Base-by-base conservation (phyloP, 2,888 invertebrate genomes). In the Dusona sp. region DNA sequence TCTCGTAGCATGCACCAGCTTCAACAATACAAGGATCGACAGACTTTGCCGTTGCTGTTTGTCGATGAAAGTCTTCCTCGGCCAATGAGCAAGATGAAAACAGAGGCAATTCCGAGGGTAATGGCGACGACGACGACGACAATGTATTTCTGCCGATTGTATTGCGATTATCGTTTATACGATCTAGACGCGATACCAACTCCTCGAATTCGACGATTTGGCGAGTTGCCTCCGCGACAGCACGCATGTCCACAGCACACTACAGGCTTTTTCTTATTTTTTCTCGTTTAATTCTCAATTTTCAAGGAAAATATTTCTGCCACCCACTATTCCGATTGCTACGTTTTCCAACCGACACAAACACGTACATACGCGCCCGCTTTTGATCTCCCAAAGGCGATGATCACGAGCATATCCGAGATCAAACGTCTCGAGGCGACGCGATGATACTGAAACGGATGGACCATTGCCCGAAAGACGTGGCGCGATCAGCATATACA, bases 121-220 rank as follows among this genome's bases (percentile, higher is more conserved):
- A 25, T 29, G 79, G 77, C 77, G 87, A 77, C 77, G 86, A 70
- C 75, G 61, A 83, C 22, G 84, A 64, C n/a, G 45, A 68, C 16
- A 45, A 13, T 33, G 75, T n/a, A 67, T 70, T 85, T 16, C 22
- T 72, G 29, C 45, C 54, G 54, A 48, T 82, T 16, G 77, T 64
- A 75, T 83, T 80, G 48, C 84, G 83, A 64, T 82, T 78, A 87
- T 92, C 92, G 91, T 93, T 93, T n/a, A 94, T 93, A 19, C 93
- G 93, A 84, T 93, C 93, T 79, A 94, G 90, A 25, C 93, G 92
- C 85, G 93, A 93, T 36, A 94, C 92, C 85, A 94, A 90, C 88
- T 94, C 94, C 87, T 94, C 94, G 85, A 94, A 94, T 88, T 94
- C 94, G 90, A 92, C 91, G 88, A 94, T 92, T 89, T 94, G 94